Evolutionary conservation across 1,140 invertebrate species (phyloP).

Genomic region (Scaptomyza graminum): DNA sequence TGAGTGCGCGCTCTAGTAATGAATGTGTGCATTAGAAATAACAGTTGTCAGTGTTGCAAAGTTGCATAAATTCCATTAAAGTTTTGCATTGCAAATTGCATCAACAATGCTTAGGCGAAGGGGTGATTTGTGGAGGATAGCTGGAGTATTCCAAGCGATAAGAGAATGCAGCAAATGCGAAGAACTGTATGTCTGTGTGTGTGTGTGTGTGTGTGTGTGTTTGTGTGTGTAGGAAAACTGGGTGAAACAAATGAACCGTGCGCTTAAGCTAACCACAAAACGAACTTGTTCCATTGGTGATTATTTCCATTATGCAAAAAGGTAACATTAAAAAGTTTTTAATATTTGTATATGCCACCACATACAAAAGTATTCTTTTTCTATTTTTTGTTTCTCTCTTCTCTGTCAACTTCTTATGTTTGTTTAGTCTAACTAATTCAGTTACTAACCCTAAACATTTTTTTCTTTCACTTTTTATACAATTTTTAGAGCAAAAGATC

Average conservation of each 20-base stretch:
- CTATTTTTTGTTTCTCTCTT: too few relatives aligned
- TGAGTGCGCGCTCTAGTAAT: conserved; percentile 6
- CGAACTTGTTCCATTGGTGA: background rate
- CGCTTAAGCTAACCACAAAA: conserved; percentile 3
- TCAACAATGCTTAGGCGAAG: conserved; percentile 44
- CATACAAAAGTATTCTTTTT: too few relatives aligned
- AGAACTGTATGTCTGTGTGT: background rate
- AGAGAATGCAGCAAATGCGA: conserved; percentile 1
- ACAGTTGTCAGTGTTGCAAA: conserved; percentile 34
- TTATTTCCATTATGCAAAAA: too few relatives aligned
- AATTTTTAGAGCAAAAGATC: too few relatives aligned
- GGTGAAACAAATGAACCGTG: conserved; percentile 29
- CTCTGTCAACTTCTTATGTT: too few relatives aligned
- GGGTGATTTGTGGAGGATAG: conserved; percentile 2
- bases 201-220: conserved; percentile 1
- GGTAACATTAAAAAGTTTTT: too few relatives aligned
- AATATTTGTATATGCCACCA: too few relatives aligned
- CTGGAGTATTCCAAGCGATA: conserved; percentile 28
- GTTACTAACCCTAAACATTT: too few relatives aligned
- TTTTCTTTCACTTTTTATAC: too few relatives aligned
- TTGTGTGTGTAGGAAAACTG: conserved; percentile 6
- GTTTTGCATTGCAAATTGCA: conserved; percentile 77
- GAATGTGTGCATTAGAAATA: conserved; percentile 55
- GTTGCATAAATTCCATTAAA: conserved; percentile 71
- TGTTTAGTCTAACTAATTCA: too few relatives aligned